A percentile compares a stretch with the other conserved stretches of the same genome.
phyloP scores from a whole-genome alignment of 2,888 invertebrate species.

The Drosophila mettleri region DNA sequence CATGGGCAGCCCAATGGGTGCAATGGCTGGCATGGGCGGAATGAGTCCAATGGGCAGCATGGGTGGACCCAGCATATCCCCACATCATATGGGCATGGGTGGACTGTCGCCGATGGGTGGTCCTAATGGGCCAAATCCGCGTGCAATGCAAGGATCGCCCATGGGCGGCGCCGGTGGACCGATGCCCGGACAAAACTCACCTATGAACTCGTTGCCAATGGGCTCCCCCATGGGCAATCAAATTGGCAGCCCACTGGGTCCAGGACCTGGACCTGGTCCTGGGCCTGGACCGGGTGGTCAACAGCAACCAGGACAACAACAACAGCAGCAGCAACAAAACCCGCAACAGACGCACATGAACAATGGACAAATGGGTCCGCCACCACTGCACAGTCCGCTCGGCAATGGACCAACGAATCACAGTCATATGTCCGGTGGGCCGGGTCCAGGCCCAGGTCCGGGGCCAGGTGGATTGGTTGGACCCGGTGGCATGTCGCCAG shows the following conservation, averaged over 20 bases:
- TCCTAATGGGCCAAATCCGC: constrained; percentile 85
- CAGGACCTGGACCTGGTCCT: constrained; percentile 55
- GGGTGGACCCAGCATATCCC: constrained; percentile 85
- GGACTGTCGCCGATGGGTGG: constrained; percentile 87
- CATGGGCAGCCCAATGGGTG: constrained; percentile 87
- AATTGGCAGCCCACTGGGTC: constrained; percentile 86
- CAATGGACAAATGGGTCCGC: constrained; percentile 91
- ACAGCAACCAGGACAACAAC: constrained; percentile 54
- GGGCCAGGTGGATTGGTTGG: constrained; percentile 75
- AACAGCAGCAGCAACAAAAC: constrained; percentile 69
- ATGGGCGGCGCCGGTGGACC: constrained; percentile 88
- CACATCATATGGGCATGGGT: constrained; percentile 84
- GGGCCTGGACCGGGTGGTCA: constrained; percentile 23
- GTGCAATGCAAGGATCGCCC: constrained; percentile 88
- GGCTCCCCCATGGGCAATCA: constrained; percentile 90
- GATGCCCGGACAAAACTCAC: constrained; percentile 86
- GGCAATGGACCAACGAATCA: constrained; percentile 87
- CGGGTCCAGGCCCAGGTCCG: constrained; percentile 81
- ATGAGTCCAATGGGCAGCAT: constrained; percentile 86
- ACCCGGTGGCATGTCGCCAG: constrained; percentile 80
- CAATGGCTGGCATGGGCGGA: constrained; percentile 86
- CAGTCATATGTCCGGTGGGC: constrained; percentile 85
- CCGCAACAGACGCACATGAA: constrained; percentile 86
- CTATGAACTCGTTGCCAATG: constrained; percentile 90
- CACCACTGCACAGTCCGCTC: constrained; percentile 90